Evolutionary conservation across 2,888 invertebrate species (phyloP), one percentile per base, ranked within the genome.

Genomic region (Orthosia gracilis): DNA sequence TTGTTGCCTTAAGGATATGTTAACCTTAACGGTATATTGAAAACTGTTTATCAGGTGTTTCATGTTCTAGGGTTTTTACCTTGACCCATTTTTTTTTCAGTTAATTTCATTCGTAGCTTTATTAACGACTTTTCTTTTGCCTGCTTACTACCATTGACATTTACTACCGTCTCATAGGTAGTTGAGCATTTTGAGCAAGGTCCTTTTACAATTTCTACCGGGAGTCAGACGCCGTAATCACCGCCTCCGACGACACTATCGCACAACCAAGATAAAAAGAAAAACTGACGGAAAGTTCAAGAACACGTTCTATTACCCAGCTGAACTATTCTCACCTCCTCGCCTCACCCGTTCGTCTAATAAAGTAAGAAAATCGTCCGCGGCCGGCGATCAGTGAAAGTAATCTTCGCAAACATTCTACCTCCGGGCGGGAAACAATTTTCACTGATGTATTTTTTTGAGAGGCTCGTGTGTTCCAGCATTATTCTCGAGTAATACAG

Each of bases 401-500:
- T 93, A 93, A 93, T 93, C 91, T 92, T 90, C 88, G 89, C 91
- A 89, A 91, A 91, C 92, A 92, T 92, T 91, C 90, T 91, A 91
- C 91, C 92, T 90, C 88, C 85, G 84, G 89, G 90, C 92, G 91
- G 89, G 89, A 92, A 93, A 92, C 93, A 93, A 93, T 93, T 93
- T 93, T 89, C 90, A 88, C 91, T 91, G 91, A 92, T 91, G 92
- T 92, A 91, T 92, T 92, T 92, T 91, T 92, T 92, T 87, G 76
- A 87, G 87, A 83, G 85, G 81, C 86, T 89, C 76, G 87, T 85
- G 84, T 85, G 81, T 72, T 67, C 72, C 57, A 62, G 79, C 83
- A 83, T 86, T 86, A 86, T 86, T 86, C 83, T 73, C 80, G 66
- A 78, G 85, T 84, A 80, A 85, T 84, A 84, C 73, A 80, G 78